Conservation (phyloP, 1,140 invertebrate species). For the Meloidogyne exigua region DNA sequence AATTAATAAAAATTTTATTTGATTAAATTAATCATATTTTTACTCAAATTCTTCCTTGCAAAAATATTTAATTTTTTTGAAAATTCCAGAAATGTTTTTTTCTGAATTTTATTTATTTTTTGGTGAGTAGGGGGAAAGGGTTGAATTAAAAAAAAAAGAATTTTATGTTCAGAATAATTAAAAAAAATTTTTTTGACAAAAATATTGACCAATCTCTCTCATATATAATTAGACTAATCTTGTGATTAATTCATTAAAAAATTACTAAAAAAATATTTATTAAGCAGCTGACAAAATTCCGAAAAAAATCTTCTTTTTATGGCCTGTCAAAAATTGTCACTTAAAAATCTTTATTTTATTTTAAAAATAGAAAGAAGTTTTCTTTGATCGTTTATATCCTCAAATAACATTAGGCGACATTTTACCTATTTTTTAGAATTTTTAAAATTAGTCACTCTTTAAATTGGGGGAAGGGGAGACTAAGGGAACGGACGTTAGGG, state of each 20-base stretch:
- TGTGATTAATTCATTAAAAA: background rate
- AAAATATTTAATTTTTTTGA: background rate
- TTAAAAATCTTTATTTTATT: no score
- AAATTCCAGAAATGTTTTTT: background rate
- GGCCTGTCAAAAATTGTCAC: slow-evolving; percentile 4
- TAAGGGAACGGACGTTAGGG: no score
- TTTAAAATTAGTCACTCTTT: no score
- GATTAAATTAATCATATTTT: background rate
- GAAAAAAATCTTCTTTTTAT: background rate
- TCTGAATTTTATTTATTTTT: no score
- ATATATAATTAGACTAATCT: background rate
- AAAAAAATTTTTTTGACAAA: background rate
- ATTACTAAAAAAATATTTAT: background rate
- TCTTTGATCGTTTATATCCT: background rate
- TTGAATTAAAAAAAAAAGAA: background rate
- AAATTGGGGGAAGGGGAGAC: no score
- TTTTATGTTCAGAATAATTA: background rate
- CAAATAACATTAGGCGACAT: background rate
- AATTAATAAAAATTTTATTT: background rate
- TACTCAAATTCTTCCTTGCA: background rate
- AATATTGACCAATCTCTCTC: background rate
- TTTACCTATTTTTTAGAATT: background rate
- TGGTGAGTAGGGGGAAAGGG: background rate
- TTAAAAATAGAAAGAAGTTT: background rate
- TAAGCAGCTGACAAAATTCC: background rate